Conservation (phyloP, 2,113 vertebrate genomes). For the Murina feae region DNA sequence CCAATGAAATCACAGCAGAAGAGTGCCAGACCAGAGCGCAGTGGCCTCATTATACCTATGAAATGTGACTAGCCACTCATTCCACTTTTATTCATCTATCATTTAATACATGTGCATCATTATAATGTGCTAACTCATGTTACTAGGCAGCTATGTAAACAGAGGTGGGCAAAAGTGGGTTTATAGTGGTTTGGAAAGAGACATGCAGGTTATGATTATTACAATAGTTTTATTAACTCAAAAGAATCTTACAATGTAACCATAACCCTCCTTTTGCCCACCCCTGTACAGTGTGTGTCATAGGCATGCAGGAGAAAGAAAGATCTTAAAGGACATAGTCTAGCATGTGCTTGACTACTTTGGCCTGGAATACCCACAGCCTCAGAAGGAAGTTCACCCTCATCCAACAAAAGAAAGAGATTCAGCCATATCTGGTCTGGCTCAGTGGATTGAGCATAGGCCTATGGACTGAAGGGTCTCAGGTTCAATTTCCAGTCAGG, state of each 20-base stretch:
- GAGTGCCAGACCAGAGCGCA: not conserved
- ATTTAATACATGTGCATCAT: not conserved
- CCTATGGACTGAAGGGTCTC: too few relatives aligned
- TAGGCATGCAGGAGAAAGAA: too few relatives aligned
- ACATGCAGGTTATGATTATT: not conserved
- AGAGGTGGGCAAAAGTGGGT: not conserved
- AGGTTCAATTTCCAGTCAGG: too few relatives aligned
- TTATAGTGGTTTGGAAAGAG: not conserved
- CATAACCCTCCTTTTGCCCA: not conserved
- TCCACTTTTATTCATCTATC: not conserved
- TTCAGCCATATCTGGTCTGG: too few relatives aligned
- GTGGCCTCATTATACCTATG: not conserved
- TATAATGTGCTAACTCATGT: not conserved
- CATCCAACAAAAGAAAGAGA: not conserved
- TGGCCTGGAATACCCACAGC: not conserved
- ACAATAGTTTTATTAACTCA: not conserved
- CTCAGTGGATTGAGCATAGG: too few relatives aligned
- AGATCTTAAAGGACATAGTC: not conserved
- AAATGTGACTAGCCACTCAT: not conserved
- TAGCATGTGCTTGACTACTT: not conserved
- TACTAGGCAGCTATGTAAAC: not conserved
- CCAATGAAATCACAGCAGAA: not conserved
- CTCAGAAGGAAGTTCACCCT: not conserved
- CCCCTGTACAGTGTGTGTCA: not conserved
- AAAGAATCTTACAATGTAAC: not conserved